Conservation (phyloP, 1,140 invertebrate species). For the Eriocheir sinensis region DNA sequence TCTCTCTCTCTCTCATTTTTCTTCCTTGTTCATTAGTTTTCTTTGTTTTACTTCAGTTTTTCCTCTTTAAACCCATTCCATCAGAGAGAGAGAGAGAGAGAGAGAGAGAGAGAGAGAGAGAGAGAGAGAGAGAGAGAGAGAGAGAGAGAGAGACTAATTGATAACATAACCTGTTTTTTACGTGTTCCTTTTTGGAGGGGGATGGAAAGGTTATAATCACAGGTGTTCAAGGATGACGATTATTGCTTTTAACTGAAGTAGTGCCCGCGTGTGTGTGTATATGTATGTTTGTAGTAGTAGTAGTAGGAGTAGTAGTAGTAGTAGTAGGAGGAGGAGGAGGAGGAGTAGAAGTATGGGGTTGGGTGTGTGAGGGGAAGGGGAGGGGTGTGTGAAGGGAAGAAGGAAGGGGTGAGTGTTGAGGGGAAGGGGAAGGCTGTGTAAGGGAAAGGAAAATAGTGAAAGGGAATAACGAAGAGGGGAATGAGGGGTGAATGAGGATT, state of each 20-base stretch:
- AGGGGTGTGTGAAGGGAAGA: neutral
- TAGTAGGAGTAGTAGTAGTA: no score
- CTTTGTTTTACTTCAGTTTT: neutral
- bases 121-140: neutral
- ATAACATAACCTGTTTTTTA: no score
- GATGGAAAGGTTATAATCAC: no score
- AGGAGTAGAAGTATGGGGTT: no score
- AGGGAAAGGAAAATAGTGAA: neutral
- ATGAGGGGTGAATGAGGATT: neutral
- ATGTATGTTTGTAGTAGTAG: no score
- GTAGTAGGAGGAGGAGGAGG: no score
- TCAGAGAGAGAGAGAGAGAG: neutral
- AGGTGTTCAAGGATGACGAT: no score
- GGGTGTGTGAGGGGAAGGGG: no score
- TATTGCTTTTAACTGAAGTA: no score
- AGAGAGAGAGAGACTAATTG: no score
- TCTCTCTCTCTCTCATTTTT: neutral
- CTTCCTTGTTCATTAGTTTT: neutral
- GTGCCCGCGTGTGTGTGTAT: no score
- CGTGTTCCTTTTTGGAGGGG: no score
- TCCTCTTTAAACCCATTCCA: neutral
- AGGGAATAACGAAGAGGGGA: neutral
- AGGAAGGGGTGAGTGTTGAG: neutral
- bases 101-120: neutral
- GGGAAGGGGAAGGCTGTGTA: slow-evolving; percentile 38